A percentile compares a stretch with the other conserved stretches of the same genome.
phyloP scores from a whole-genome alignment of 2,888 invertebrate genomes.

The Arctia plantaginis region DNA sequence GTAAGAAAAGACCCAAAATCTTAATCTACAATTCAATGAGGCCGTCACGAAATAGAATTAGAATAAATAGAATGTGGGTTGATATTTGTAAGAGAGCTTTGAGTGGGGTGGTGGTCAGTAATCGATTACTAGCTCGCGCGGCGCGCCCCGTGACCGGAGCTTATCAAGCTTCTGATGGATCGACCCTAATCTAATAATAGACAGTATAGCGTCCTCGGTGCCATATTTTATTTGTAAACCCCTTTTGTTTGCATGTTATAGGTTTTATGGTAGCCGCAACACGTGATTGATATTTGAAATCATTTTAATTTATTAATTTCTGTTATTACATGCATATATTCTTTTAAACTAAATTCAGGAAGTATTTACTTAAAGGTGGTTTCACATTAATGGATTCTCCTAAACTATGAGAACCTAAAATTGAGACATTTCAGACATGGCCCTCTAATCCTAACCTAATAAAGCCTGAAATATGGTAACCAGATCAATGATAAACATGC shows the following conservation, averaged over 20 bases:
- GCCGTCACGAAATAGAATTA: conserved; percentile 52
- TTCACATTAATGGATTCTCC: too few relatives aligned
- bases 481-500: too few relatives aligned
- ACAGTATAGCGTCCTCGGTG: conserved; percentile 58
- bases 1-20: conserved; percentile 25
- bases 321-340: background rate
- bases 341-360: background rate
- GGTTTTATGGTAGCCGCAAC: background rate
- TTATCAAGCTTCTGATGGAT: conserved; percentile 68
- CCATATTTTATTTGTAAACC: conserved; percentile 30
- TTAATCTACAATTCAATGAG: conserved; percentile 46
- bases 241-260: conserved; percentile 41
- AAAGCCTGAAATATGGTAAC: too few relatives aligned
- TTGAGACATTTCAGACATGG: too few relatives aligned
- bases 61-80: conserved; percentile 50
- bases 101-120: conserved; percentile 58
- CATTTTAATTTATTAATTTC: background rate
- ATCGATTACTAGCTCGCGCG: conserved; percentile 67
- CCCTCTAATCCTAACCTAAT: too few relatives aligned
- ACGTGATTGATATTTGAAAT: background rate
- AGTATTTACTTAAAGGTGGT: background rate
- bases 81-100: conserved; percentile 54
- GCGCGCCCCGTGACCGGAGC: conserved; percentile 66
- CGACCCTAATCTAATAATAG: conserved; percentile 80
- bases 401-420: too few relatives aligned